These are phyloP conservation scores for Mya arenaria DNA, from an alignment of 1,140 invertebrate genomes.

Conservation along the genomic window DNA sequence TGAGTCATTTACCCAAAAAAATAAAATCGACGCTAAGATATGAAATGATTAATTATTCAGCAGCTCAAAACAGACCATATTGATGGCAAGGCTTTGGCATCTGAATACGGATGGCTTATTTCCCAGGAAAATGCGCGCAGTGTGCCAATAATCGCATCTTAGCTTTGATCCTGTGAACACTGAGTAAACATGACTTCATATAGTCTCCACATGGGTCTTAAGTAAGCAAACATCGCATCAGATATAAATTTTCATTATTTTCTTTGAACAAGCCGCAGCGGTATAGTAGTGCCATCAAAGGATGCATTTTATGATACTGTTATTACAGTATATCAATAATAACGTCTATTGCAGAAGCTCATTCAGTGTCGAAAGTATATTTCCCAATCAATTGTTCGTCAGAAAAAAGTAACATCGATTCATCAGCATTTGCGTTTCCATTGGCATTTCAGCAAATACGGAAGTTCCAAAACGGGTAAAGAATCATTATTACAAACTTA, in stretches of 20 bases:
- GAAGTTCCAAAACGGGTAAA: too few species aligned
- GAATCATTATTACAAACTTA: too few species aligned
- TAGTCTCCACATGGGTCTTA: conserved; percentile 3
- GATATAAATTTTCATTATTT: conserved; percentile 44
- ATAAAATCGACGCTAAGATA: not conserved
- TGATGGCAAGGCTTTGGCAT: not conserved
- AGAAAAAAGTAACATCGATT: not conserved
- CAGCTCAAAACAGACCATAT: conserved; percentile 4
- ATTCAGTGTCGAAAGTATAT: not conserved
- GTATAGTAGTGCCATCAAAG: conserved; percentile 1
- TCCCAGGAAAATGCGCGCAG: conserved; percentile 12
- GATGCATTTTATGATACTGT: not conserved
- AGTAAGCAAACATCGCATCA: conserved; percentile 34
- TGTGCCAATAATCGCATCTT: conserved; percentile 22
- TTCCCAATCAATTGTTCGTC: not conserved
- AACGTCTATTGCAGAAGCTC: not conserved
- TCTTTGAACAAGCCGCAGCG: not conserved
- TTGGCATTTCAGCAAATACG: too few species aligned
- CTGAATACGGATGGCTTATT: not conserved
- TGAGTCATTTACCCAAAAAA: not conserved
- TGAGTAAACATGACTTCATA: conserved; percentile 27
- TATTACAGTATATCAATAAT: not conserved
- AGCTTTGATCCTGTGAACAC: conserved; percentile 21
- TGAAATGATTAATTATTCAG: conserved; percentile 11
- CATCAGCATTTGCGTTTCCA: too few species aligned